Evolutionary conservation across 2,888 invertebrate species (phyloP).

Genomic region (Eupeodes latifasciatus): DNA sequence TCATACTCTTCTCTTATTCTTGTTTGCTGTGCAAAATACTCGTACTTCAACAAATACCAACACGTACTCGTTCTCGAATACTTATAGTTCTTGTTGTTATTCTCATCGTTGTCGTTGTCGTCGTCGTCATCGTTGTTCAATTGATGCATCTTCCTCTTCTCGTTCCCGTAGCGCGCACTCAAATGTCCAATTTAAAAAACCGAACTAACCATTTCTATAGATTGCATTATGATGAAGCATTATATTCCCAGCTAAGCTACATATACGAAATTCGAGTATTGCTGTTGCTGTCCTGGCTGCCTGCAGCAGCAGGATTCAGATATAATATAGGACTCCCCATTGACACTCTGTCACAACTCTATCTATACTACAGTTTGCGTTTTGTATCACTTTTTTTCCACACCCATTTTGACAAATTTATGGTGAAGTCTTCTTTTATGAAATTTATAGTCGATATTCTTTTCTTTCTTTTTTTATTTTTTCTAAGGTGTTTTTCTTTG

Average conservation of each 20-base stretch:
- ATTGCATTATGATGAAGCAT: slow-evolving; percentile 44
- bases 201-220: slow-evolving; percentile 32
- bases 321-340: slow-evolving; percentile 35
- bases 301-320: slow-evolving; percentile 28
- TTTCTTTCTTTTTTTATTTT: neutral
- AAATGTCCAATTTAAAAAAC: slow-evolving; percentile 64
- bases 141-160: slow-evolving; percentile 51
- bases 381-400: slow-evolving; percentile 40
- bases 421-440: slow-evolving; percentile 66
- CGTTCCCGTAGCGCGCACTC: slow-evolving; percentile 13
- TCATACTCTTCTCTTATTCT: neutral
- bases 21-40: neutral
- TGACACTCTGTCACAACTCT: slow-evolving; percentile 41
- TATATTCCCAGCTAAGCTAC: slow-evolving; percentile 1
- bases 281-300: neutral
- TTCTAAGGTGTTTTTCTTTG: slow-evolving; percentile 7
- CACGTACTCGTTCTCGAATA: too few species aligned
- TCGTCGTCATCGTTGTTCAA: slow-evolving; percentile 33
- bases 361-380: slow-evolving; percentile 13
- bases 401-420: slow-evolving; percentile 69
- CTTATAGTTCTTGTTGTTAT: neutral
- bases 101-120: neutral
- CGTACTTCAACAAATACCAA: neutral
- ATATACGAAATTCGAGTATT: neutral
- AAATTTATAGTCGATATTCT: slow-evolving; percentile 43